Evolutionary conservation across 2,888 invertebrate species (phyloP), one percentile per base, ranked within the genome.

Genomic region (Proisotoma minuta): DNA sequence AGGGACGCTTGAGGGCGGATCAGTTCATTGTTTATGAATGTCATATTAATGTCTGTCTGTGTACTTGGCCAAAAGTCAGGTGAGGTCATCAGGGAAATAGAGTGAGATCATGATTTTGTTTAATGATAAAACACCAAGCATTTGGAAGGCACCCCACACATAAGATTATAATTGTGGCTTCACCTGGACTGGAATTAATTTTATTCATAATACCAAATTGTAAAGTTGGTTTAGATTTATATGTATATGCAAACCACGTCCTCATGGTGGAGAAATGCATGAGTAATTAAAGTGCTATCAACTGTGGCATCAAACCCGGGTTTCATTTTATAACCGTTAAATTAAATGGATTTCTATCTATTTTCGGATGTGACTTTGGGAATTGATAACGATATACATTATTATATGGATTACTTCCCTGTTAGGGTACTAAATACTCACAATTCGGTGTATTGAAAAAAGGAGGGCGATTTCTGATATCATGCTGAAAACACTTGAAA

Each of bases 351-450:
- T n/a, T n/a, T n/a, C n/a, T 15, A 43, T 5, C 10, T 4, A 20
- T 22, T 27, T 24, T 51, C 26, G 51, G 51, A 51, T 51, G 51
- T 51, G 51, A 51, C 51, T 51, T 28, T 24, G 28, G 15, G n/a
- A n/a, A 27, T 24, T 51, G 51, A 51, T 51, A n/a, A 27, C 18
- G 51, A 2, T 51, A 51, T 3, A 12, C 4, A 27, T 26, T 51
- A 27, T 15, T 50, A 43, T 43, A 10, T 8, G 5, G 23, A 10
- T 50, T 50, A 2, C 51, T 51, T 51, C 28, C 28, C 51, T 26
- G 28, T 51, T 51, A 26, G 51, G 50, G 51, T 20, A 43, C 43
- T 43, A n/a, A n/a, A n/a, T n/a, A 43, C 5, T n/a, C 43, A 43
- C 8, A 15, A 8, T 34, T 15, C 34, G 15, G 34, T 10, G 34